Evolutionary conservation across 2,888 invertebrate genomes (phyloP), one percentile per base, ranked within the genome.

Genomic region (Eupithecia tripunctaria): DNA sequence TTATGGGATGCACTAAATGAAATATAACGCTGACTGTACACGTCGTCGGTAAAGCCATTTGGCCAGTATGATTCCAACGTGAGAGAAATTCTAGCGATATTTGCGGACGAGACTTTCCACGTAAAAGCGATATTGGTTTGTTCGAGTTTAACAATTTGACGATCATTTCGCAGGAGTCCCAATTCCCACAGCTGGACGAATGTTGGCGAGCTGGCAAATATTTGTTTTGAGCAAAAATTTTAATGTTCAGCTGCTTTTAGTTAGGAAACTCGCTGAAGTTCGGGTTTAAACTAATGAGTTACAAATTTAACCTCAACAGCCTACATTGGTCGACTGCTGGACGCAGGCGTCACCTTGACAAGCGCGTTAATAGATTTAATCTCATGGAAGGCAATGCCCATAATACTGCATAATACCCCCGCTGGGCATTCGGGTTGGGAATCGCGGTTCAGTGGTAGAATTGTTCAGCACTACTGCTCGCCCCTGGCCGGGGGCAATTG

Each of bases 71-170:
- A 62, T 32, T 62, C n/a, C 36, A 1, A 29, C 32, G 18, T 62
- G 62, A 18, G 32, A 18, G 27, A 62, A 29, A 32, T 32, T 29
- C 32, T 32, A 36, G 2, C 62, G 32, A 29, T 60, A 27, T 60
- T 60, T 60, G 32, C 29, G 12, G n/a, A 2, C 12, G 36, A 62
- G n/a, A 62, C 18, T 12, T 36, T 10, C 5, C 32, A 36, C 62
- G 62, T 62, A 32, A 62, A 62, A 36, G 1, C n/a, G 32, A 1
- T 18, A 62, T 18, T 62, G 62, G n/a, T 62, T 62, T 36, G 62
- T 62, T 62, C 7, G 0, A 32, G 12, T n/a, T 62, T 27, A 14
- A 59, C 59, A 59, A 59, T 59, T 60, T 60, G 29, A 60, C 60
- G 18, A 60, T 1, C 29, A 18, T 15, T 59, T 27, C 1, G 5